These are phyloP conservation scores for Pardosa pseudoannulata DNA, from an alignment of 2,888 invertebrate genomes.

Conservation along the genomic window DNA sequence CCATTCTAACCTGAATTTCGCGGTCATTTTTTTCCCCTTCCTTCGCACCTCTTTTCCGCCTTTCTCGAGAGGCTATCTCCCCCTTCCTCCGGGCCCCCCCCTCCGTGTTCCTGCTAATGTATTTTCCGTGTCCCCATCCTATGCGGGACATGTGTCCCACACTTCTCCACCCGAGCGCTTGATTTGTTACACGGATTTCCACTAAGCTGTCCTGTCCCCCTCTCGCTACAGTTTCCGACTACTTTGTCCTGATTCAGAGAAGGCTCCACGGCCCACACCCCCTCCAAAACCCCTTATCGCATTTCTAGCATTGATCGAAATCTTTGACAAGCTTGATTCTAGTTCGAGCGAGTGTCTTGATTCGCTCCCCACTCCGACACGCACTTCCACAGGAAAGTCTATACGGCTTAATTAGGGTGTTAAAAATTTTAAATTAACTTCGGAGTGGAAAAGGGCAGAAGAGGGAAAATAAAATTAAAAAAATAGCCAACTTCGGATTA, in stretches of 20 bases:
- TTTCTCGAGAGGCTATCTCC: too few relatives aligned
- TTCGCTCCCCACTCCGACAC: background rate
- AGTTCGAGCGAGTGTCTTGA: background rate
- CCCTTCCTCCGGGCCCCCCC: background rate
- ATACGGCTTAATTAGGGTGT: background rate
- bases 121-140: constrained; percentile 68
- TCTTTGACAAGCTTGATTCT: background rate
- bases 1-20: constrained; percentile 9
- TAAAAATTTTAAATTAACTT: constrained; percentile 12
- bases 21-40: constrained; percentile 8
- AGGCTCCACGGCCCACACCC: background rate
- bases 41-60: constrained; percentile 8
- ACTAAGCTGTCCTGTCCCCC: constrained; percentile 48
- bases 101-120: constrained; percentile 69
- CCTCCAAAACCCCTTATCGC: background rate
- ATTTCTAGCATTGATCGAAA: constrained; percentile 13
- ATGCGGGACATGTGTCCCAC: constrained; percentile 43
- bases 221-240: background rate
- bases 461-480: too few relatives aligned
- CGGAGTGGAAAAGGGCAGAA: background rate
- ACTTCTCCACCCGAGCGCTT: constrained; percentile 39
- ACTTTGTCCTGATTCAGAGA: constrained; percentile 21
- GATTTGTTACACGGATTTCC: constrained; percentile 70
- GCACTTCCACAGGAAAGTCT: background rate
- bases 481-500: background rate